Evolutionary conservation across 2,113 vertebrate species (phyloP).

Genomic region (Gobiocypris rarus): DNA sequence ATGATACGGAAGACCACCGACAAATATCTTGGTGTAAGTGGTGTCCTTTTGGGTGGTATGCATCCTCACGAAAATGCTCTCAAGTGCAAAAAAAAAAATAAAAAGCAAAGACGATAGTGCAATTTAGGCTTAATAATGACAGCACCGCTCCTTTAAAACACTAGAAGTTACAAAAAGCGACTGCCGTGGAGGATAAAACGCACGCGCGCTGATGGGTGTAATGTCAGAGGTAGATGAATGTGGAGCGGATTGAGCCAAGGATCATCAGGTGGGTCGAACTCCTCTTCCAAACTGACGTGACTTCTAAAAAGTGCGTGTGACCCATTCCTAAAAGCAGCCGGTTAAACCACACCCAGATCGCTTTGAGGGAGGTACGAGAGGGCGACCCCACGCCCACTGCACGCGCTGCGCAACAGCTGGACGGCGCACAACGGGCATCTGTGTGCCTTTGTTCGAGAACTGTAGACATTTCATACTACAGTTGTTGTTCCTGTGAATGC

Average conservation of each 20-base stretch:
- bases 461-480: constrained; percentile 46
- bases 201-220: constrained; percentile 55
- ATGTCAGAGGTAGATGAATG: constrained; percentile 74
- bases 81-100: constrained; percentile 73
- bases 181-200: constrained; percentile 38
- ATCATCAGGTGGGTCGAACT: constrained; percentile 74
- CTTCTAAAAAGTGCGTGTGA: constrained; percentile 69
- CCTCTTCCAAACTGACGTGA: constrained; percentile 73
- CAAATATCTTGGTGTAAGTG: constrained; percentile 98
- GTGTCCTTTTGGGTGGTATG: constrained; percentile 99
- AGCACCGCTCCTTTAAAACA: constrained; percentile 38
- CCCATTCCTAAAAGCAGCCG: constrained; percentile 76
- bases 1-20: constrained; percentile 96
- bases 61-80: constrained; percentile 79
- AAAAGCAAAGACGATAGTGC: constrained; percentile 68
- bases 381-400: constrained; percentile 65
- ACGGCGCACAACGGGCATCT: constrained; percentile 57
- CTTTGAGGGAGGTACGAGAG: constrained; percentile 27
- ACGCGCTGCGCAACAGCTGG: constrained; percentile 72
- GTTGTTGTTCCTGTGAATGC: constrained; percentile 52
- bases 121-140: constrained; percentile 67
- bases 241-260: constrained; percentile 73
- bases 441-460: constrained; percentile 31
- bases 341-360: constrained; percentile 69
- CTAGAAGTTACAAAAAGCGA: constrained; percentile 27